A percentile compares a stretch with the other conserved stretches of the same genome.
phyloP scores from a whole-genome alignment of 2,113 vertebrate genomes.

The Notothenia coriiceps region DNA sequence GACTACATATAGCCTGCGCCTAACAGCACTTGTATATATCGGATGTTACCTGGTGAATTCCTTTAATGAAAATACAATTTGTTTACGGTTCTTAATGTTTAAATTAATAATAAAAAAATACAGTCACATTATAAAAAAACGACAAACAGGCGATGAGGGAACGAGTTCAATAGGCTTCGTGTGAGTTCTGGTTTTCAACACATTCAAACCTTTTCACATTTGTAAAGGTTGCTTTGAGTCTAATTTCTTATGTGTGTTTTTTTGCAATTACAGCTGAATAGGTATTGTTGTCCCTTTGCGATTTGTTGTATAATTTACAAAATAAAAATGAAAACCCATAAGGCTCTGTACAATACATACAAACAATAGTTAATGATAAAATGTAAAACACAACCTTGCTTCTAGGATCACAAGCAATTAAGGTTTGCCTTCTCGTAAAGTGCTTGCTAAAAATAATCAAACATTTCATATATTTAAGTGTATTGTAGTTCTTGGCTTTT shows the following conservation, averaged over 20 bases:
- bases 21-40: neutral
- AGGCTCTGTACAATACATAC: conserved; percentile 69
- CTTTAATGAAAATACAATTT: conserved; percentile 6
- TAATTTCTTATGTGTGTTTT: conserved; percentile 17
- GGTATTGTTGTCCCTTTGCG: conserved; percentile 73
- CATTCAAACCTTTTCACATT: conserved; percentile 75
- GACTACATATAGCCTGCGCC: neutral
- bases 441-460: conserved; percentile 78
- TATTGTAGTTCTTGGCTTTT: conserved; percentile 69
- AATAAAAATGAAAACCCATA: conserved; percentile 44
- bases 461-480: conserved; percentile 39
- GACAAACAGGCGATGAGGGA: conserved; percentile 26
- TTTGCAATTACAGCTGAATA: conserved; percentile 35
- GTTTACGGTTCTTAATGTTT: conserved; percentile 30
- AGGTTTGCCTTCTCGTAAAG: conserved; percentile 83
- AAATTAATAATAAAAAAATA: conserved; percentile 12
- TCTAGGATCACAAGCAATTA: conserved; percentile 80
- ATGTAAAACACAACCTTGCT: conserved; percentile 79
- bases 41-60: neutral
- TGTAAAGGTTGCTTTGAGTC: conserved; percentile 39
- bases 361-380: conserved; percentile 73
- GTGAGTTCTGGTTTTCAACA: conserved; percentile 40
- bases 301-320: conserved; percentile 41
- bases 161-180: conserved; percentile 23
- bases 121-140: conserved; percentile 35